Base-by-base conservation (phyloP, 2,113 vertebrate genomes). In the Etheostoma cragini region DNA sequence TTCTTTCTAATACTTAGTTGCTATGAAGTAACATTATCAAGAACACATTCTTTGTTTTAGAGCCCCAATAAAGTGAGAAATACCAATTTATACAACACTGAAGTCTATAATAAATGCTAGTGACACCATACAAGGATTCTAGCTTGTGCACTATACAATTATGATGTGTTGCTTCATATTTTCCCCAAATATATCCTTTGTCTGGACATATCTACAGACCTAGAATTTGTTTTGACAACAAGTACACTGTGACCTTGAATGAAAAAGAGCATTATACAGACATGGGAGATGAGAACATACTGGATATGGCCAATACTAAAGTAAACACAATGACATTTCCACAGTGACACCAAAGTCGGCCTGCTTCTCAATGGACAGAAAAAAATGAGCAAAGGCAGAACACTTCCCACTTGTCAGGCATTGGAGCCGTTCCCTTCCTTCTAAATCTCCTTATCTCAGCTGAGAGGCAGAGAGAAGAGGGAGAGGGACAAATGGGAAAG, bases 401-500 rank as follows among this genome's bases (percentile, higher is more conserved):
- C 35, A 22, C 45, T 76, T 76, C 53, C 67, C n/a, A 30, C 22
- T 68, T 35, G 0, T 64, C 42, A 63, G 54, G 61, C 58, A 53
- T 2, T 38, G 61, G 76, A 85, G 65, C 79, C 57, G 22, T 74
- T 77, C 80, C 62, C 52, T 68, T 56, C 68, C 47, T 12, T 69
- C 52, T 68, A 76, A 83, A 89, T 69, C 81, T 74, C 63, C 80
- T 87, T 74, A 87, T 85, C 87, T 66, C 49, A 70, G 70, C 67
- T 61, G 61, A 86, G 52, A 85, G 77, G 62, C 65, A 73, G 77
- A 38, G 50, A 54, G 66, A 50, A 65, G 54, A 78, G 24, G 65
- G 38, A 65, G 67, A 62, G 72, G 76, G 77, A 85, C 76, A 38
- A 79, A 74, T 13, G 35, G 54, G 45, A 26, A 26, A 80, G 78